phyloP scores from a whole-genome alignment of 1,140 invertebrate species.

The Pachypsylla venusta region DNA sequence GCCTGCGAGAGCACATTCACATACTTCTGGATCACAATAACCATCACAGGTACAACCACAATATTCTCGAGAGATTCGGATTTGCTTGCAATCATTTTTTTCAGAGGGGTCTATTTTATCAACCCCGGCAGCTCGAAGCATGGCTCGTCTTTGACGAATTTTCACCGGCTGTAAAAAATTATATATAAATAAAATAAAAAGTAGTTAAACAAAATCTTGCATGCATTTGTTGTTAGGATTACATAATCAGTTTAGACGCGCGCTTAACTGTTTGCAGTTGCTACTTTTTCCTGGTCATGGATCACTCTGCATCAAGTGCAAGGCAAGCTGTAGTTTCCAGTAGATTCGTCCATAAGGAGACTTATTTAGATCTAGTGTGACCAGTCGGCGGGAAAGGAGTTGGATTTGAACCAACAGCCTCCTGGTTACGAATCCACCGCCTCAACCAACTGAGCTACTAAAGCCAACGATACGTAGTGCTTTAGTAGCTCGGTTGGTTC shows the following conservation, averaged over 20 bases:
- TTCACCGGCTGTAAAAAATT: conserved; percentile 57
- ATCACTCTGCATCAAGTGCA: no score
- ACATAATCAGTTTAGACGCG: neutral
- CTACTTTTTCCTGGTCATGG: no score
- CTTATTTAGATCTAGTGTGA: no score
- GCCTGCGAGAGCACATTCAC: conserved; percentile 81
- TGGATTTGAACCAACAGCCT: no score
- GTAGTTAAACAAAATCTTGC: neutral
- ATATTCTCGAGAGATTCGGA: conserved; percentile 78
- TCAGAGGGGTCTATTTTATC: conserved; percentile 85
- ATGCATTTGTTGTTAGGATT: neutral
- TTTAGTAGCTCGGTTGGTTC: no score
- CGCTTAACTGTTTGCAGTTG: no score
- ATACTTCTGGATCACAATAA: conserved; percentile 88
- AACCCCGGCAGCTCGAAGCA: conserved; percentile 77
- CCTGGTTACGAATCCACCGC: no score
- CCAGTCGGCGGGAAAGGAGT: no score
- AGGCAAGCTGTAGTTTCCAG: neutral
- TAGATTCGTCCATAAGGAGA: neutral
- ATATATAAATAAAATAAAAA: conserved; percentile 2
- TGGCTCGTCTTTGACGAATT: conserved; percentile 69
- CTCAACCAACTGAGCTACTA: no score
- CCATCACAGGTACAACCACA: conserved; percentile 92
- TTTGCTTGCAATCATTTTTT: conserved; percentile 87
- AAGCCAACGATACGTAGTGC: no score